These are phyloP conservation scores for Hirtodrosophila alboralis DNA, from an alignment of 2,888 invertebrate species.

Conservation along the genomic window DNA sequence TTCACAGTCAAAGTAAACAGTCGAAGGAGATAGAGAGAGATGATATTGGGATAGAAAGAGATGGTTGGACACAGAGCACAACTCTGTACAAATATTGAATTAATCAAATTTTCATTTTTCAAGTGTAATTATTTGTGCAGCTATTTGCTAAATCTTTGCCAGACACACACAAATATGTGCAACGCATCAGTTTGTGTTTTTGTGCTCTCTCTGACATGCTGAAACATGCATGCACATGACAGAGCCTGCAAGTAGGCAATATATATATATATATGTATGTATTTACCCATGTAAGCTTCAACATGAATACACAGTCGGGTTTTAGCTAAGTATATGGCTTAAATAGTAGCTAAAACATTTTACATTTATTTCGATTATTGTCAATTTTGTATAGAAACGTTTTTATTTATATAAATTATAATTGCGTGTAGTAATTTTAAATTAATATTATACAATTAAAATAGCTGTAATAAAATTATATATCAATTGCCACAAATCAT, in stretches of 20 bases:
- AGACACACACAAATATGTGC: conserved; percentile 9
- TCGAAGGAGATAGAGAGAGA: conserved; percentile 3
- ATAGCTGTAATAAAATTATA: too few relatives aligned
- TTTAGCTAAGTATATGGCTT: too few relatives aligned
- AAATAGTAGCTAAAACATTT: too few relatives aligned
- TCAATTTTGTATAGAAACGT: too few relatives aligned
- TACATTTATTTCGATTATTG: too few relatives aligned
- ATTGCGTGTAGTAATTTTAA: too few relatives aligned
- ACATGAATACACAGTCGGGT: conserved; percentile 6
- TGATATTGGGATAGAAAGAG: background rate
- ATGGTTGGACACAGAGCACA: background rate
- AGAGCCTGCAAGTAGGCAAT: conserved; percentile 14
- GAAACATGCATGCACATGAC: conserved; percentile 6
- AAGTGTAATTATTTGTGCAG: conserved; percentile 63
- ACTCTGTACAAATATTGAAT: conserved; percentile 65
- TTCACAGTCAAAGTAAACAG: conserved; percentile 6
- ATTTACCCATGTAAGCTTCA: background rate
- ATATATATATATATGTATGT: background rate
- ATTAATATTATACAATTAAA: too few relatives aligned
- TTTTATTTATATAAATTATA: too few relatives aligned
- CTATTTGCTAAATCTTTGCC: conserved; percentile 19
- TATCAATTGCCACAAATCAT: too few relatives aligned
- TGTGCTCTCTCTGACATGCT: background rate
- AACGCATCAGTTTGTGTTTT: background rate
- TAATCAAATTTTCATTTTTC: conserved; percentile 69